phyloP scores from a whole-genome alignment of 2,113 vertebrate species.

The Plecotus auritus region DNA sequence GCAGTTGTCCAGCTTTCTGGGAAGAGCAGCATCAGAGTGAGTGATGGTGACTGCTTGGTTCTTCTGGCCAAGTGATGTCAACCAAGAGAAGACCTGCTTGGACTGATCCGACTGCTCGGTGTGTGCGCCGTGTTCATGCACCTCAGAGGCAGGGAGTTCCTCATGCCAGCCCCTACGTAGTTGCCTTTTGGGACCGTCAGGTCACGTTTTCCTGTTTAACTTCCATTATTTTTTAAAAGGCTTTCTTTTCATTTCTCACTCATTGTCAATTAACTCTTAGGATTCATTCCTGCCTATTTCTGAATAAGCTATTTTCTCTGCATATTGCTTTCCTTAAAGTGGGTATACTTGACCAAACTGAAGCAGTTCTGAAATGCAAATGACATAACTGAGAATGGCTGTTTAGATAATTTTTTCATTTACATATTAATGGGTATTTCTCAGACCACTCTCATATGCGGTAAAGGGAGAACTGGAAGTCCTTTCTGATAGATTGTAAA shows the following conservation, averaged over 20 bases:
- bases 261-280: neutral
- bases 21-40: neutral
- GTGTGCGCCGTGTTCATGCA: rapidly evolving
- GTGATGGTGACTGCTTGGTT: neutral
- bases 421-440: neutral
- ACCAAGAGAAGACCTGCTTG: neutral
- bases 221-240: neutral
- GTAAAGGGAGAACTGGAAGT: neutral
- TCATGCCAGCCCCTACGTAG: neutral
- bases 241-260: neutral
- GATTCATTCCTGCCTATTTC: neutral
- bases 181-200: neutral
- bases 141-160: neutral
- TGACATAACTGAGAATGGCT: neutral
- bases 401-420: neutral
- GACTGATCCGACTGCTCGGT: rapidly evolving
- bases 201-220: neutral
- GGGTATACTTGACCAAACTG: neutral
- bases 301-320: neutral
- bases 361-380: neutral
- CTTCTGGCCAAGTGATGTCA: neutral
- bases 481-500: neutral
- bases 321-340: neutral
- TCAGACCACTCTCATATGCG: neutral
- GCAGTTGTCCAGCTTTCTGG: neutral